Base-by-base conservation (phyloP, 2,888 invertebrate genomes). In the Luperina testacea region DNA sequence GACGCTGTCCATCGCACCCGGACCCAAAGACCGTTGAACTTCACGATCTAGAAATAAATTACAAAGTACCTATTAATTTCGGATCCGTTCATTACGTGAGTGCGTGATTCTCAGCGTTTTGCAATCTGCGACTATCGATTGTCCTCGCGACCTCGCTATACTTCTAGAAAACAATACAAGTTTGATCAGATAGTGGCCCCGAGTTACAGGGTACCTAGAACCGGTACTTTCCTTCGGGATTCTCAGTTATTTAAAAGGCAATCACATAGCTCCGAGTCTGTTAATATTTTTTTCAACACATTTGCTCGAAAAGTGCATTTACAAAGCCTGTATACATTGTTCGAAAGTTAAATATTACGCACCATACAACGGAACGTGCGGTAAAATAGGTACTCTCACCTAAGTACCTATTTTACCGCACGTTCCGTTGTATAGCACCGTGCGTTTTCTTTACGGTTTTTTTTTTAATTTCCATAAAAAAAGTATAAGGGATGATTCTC, bases 11-110 rank as follows among this genome's bases (percentile, higher is more conserved):
- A 13, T 77, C 68, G 61, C 53, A 42, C 64, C 75, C 72, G 72
- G 75, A 71, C 65, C 45, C 59, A 38, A 51, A 65, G 84, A 78
- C 59, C 80, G 27, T 61, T 85, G 85, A 85, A 83, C 85, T 81
- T 67, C 1, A 42, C 6, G 27, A 65, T 81, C 38, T 63, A 79
- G 83, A 80, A 78, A 78, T 51, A 70, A 64, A 61, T 27, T 27
- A 38, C 45, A 17, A 80, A 75, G 45, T 69, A 48, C 53, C 8
- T 53, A 82, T 81, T 70, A 65, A 57, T 72, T 83, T 75, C 17
- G n/a, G 45, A 24, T 48, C 7, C 15, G 53, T 65, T 72, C 64
- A 73, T 42, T 81, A 71, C 24, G 32, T 24, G 70, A 57, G 24
- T 78, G 82, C 78, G 70, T 82, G 82, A 71, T 82, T 78, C 17